Evolutionary conservation across 2,797 vertebrate species (phyloP).

Genomic region (Pristis pectinata): DNA sequence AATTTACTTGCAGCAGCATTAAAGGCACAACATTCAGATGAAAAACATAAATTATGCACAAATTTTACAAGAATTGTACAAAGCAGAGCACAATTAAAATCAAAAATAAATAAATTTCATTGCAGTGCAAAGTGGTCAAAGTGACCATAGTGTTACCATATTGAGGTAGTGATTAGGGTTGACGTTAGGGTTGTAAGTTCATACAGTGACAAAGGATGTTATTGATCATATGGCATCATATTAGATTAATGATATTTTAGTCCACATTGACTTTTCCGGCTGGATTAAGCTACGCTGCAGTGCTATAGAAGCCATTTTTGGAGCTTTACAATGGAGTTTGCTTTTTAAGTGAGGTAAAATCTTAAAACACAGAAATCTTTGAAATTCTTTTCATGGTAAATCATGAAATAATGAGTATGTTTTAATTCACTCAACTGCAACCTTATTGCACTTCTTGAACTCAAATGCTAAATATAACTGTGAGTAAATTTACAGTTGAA

Average conservation of each 20-base stretch:
- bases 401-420: neutral
- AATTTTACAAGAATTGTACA: no score
- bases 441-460: neutral
- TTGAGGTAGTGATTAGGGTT: no score
- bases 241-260: slow-evolving; percentile 3
- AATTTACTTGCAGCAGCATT: no score
- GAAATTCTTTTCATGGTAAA: neutral
- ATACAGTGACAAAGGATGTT: neutral
- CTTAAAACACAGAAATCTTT: neutral
- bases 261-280: neutral
- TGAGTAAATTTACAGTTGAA: neutral
- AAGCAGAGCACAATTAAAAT: no score
- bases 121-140: no score
- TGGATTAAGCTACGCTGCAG: neutral
- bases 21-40: no score
- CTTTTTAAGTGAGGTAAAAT: neutral
- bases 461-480: neutral
- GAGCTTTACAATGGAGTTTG: neutral
- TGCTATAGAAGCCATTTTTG: neutral
- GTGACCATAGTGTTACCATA: no score
- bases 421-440: neutral
- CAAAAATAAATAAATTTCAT: no score
- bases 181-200: no score
- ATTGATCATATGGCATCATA: neutral
- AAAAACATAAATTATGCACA: no score